phyloP scores from a whole-genome alignment of 2,888 invertebrate species.

The Deroplatys truncata region DNA sequence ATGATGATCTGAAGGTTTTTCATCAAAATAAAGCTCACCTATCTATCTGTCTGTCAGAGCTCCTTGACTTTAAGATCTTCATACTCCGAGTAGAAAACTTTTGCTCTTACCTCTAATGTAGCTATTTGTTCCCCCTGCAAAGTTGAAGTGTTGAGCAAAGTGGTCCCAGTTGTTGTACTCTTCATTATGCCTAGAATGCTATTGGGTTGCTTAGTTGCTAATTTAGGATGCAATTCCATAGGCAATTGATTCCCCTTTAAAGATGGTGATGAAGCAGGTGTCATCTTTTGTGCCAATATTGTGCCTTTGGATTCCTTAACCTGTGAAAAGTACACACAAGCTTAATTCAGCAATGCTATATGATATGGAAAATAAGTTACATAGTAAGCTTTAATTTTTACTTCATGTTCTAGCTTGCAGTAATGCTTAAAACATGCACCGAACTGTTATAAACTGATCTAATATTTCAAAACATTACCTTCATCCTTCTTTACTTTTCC shows the following conservation, averaged over 20 bases:
- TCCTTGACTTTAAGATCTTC: no score
- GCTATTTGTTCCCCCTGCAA: neutral
- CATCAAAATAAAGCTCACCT: no score
- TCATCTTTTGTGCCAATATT: neutral
- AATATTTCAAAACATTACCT: no score
- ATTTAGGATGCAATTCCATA: neutral
- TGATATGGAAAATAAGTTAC: no score
- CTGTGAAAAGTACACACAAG: neutral
- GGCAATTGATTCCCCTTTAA: neutral
- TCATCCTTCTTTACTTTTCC: no score
- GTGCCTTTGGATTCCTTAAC: neutral
- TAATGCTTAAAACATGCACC: no score
- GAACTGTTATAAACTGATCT: no score
- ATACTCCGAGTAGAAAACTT: no score
- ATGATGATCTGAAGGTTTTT: no score
- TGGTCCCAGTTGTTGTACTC: neutral
- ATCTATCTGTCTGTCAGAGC: no score
- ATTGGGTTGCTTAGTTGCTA: neutral
- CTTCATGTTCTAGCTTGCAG: no score
- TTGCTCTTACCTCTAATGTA: neutral
- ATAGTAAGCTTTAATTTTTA: no score
- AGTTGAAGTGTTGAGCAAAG: slow-evolving; percentile 17
- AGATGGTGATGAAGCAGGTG: neutral
- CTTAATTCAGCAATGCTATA: neutral
- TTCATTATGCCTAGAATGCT: slow-evolving; percentile 3